A percentile compares a stretch with the other conserved stretches of the same genome.
Conservation (phyloP, 2,797 vertebrate species). For the Lateolabrax maculatus region DNA sequence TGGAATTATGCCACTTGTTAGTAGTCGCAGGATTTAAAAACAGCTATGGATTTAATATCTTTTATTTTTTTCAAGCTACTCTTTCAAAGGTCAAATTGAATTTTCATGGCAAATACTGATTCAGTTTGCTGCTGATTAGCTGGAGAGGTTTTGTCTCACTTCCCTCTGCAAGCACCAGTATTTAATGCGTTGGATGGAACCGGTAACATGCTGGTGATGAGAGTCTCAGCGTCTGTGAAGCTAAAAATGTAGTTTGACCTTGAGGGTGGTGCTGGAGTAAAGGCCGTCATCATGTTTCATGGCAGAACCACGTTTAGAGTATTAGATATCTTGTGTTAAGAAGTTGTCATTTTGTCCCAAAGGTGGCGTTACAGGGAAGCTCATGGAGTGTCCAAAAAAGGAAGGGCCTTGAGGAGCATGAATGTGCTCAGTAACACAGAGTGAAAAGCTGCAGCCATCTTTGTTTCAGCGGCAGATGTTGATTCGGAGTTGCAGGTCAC, state of each 20-base stretch:
- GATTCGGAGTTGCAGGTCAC: no score
- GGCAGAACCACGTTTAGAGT: background rate
- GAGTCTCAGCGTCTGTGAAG: no score
- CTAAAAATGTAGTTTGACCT: no score
- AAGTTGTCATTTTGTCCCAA: background rate
- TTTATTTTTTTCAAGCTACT: no score
- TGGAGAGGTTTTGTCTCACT: no score
- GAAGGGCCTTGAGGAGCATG: background rate
- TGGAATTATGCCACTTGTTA: background rate
- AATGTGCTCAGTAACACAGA: background rate
- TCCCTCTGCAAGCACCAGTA: no score
- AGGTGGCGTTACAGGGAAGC: background rate
- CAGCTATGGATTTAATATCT: no score
- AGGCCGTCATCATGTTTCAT: no score
- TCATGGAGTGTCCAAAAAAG: background rate
- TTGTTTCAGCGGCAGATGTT: background rate
- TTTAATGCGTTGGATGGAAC: no score
- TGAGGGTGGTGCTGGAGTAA: no score
- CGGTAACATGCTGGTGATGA: no score
- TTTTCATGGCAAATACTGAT: background rate
- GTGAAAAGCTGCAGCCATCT: background rate
- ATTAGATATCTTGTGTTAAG: background rate
- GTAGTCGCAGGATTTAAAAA: background rate
- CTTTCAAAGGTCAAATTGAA: no score
- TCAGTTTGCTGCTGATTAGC: background rate